Evolutionary conservation across 2,113 vertebrate genomes (phyloP).

Genomic region (Chaetodon trifascialis): DNA sequence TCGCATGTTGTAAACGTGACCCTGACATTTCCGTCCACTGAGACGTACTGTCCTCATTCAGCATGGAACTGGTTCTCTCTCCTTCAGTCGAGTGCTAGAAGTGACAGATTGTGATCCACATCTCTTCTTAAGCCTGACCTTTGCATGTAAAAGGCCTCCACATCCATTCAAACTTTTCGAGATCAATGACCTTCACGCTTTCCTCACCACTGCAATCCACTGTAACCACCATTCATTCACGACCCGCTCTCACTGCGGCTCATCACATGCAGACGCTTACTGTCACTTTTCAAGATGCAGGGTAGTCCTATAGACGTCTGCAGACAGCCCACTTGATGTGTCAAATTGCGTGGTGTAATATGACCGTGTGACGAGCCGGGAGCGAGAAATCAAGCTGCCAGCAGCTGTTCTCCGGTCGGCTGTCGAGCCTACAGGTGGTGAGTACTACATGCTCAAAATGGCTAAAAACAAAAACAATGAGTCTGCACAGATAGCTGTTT

Average conservation of each 20-base stretch:
- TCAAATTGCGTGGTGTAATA: too few species aligned
- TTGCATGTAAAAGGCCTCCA: neutral
- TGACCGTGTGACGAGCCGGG: too few species aligned
- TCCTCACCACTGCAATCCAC: neutral
- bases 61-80: too few species aligned
- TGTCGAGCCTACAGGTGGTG: neutral
- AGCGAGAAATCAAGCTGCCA: neutral
- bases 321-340: too few species aligned
- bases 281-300: too few species aligned
- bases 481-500: neutral
- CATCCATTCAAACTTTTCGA: neutral
- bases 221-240: neutral
- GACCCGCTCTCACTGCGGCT: too few species aligned
- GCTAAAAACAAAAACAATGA: neutral
- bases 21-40: too few species aligned
- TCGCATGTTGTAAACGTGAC: too few species aligned
- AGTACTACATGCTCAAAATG: fast-evolving
- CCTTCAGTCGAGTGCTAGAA: too few species aligned
- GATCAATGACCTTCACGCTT: neutral
- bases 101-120: neutral
- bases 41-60: too few species aligned
- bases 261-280: too few species aligned
- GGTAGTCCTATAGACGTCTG: too few species aligned
- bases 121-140: neutral
- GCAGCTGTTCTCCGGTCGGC: neutral